Conservation (phyloP, 2,888 invertebrate species). For the Rhamphomyia laevipes region DNA sequence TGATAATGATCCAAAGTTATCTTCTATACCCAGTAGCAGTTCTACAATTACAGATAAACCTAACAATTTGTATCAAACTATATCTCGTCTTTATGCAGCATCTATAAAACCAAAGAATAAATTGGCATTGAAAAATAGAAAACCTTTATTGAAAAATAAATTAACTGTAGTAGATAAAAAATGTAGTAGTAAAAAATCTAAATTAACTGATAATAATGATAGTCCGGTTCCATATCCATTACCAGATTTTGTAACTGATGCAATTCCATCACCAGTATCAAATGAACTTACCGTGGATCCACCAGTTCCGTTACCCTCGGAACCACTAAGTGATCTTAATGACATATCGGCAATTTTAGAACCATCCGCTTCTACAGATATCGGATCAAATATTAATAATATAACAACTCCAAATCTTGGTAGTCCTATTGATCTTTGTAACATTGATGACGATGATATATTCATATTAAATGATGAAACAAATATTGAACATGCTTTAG, state of each 20-base stretch:
- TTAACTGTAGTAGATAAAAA: background rate
- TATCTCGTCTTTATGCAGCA: background rate
- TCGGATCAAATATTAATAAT: background rate
- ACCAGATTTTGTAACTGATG: background rate
- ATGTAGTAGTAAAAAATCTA: background rate
- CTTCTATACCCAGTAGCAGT: conserved; percentile 7
- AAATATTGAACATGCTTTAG: background rate
- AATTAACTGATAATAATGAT: background rate
- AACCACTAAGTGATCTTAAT: conserved; percentile 18
- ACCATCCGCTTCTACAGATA: background rate
- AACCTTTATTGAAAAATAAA: background rate
- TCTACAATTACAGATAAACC: background rate
- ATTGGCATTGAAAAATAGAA: background rate
- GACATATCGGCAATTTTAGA: conserved; percentile 17
- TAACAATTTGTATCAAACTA: background rate
- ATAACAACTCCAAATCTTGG: background rate
- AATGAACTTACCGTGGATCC: background rate
- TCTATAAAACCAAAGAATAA: background rate
- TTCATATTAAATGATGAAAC: background rate
- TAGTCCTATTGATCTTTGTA: background rate
- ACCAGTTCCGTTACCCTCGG: background rate
- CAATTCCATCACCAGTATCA: background rate
- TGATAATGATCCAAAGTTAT: conserved; percentile 13
- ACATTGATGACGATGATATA: background rate
- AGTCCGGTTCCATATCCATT: background rate